Evolutionary conservation across 2,888 invertebrate species (phyloP), one percentile per base, ranked within the genome.

Genomic region (Melieria crassipennis): DNA sequence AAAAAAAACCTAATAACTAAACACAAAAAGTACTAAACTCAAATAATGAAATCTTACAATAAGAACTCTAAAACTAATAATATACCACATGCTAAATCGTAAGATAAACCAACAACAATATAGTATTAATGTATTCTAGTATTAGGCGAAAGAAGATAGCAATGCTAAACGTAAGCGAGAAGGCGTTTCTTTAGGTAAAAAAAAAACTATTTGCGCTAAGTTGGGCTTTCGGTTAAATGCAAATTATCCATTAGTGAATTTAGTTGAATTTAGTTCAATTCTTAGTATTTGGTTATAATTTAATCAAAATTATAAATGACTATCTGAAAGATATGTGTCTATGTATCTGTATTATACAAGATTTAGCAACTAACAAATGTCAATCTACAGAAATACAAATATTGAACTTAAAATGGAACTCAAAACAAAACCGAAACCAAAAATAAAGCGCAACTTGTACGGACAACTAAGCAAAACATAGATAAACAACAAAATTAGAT

Each of bases 341-440:
- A 30, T 30, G 30, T 30, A 30, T 30, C 30, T 30, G 30, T 30
- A 30, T 30, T 30, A 30, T 30, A 2, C 30, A 30, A 30, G 30
- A 66, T 75, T 73, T 71, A 72, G 69, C 52, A 69, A 63, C 64
- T 69, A 71, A 75, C 75, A 73, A 75, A 73, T 73, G 73, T 73
- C 73, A 76, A 75, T 75, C 75, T 65, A 74, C 70, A 69, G 10
- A 75, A 71, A 56, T 50, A 42, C 9, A 65, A 60, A 52, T 52
- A 7, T 52, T 52, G 46, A 52, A 66, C 7, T 50, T 58, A 42
- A 58, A 65, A 56, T 60, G 47, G 65, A 30, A 30, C 30, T 30
- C 30, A 30, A 30, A 30, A 50, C 69, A 55, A 52, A 73, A 73
- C 46, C 71, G 69, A 56, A 65, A 67, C 30, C 42, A 62, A 55